Percentiles rank a stretch among this genome's conserved stretches.
Conservation (phyloP, 1,140 invertebrate genomes). For the Brachionus manjavacas region DNA sequence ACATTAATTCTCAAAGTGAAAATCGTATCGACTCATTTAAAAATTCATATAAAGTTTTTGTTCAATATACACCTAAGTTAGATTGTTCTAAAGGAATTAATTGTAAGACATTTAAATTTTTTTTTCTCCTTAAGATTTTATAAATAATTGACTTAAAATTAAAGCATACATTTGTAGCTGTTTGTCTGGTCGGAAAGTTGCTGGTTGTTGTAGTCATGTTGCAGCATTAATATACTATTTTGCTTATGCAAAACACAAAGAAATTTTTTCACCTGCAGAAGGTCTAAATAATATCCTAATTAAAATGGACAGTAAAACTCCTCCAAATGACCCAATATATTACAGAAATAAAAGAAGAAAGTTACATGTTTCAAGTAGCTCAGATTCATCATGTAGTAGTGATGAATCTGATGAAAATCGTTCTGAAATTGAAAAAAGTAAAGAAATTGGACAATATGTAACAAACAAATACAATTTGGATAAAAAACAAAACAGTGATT, state of each 20-base stretch:
- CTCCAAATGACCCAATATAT: not conserved
- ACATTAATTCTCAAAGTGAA: not conserved
- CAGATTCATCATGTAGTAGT: not conserved
- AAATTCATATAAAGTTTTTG: constrained; percentile 19
- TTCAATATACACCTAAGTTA: constrained; percentile 19
- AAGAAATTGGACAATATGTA: not conserved
- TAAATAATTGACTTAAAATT: constrained; percentile 1
- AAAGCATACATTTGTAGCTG: constrained; percentile 20
- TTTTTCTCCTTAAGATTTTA: not conserved
- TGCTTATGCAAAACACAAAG: not conserved
- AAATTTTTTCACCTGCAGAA: not conserved
- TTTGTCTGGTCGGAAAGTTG: constrained; percentile 2
- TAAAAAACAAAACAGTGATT: not conserved
- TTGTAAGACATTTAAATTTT: not conserved
- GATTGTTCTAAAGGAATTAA: not conserved
- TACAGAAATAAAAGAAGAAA: constrained; percentile 9
- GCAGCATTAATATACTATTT: not conserved
- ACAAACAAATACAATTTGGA: not conserved
- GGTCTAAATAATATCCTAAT: not conserved
- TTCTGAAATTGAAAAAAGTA: not conserved
- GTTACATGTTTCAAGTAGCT: not conserved
- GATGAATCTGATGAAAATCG: not conserved
- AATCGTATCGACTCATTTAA: not conserved
- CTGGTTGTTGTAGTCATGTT: constrained; percentile 5
- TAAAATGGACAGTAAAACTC: not conserved